Base-by-base conservation (phyloP, 2,113 vertebrate genomes). In the Oreochromis niloticus region DNA sequence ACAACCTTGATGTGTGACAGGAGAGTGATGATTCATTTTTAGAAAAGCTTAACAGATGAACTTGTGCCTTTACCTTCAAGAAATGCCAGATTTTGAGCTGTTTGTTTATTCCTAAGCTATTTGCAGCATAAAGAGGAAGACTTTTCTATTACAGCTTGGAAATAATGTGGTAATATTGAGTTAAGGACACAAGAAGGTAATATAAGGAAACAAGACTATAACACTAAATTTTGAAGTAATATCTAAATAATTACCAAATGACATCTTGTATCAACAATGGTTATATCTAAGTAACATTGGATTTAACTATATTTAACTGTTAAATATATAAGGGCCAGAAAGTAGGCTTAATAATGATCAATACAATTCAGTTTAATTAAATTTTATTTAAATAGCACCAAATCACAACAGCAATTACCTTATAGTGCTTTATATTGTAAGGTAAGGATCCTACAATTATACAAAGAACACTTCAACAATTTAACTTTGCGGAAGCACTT, bases 1-100 rank as follows among this genome's bases (percentile, higher is more conserved):
- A 68, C 43, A 9, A 17, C 66, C 57, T 84, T 84, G 81, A 91
- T 91, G 81, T 80, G 36, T 85, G 85, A 85, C 71, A 86, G 79
- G 63, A 88, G 22, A 81, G 48, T 87, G 54, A 88, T 34, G 39
- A 82, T 71, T 63, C 7, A 75, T 78, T 66, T 80, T 85, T 30
- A 83, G 56, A 22, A 59, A 75, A 84, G 71, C 66, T 89, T 34
- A 78, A 84, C 66, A 86, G 78, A 79, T 75, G 50, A 84, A 80
- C 75, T 86, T 68, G 39, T 50, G 63, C 57, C 39, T 80, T 32
- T 32, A 13, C 43, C 73, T 34, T 78, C 73, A 78, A 34, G 17
- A 52, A 78, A 32, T 78, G 46, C 6, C 24, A 32, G 46, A 52
- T 78, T 50, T 78, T 50, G 14, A 75, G 9, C 24, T 50, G 73